Evolutionary conservation across 2,888 invertebrate species (phyloP), one percentile per base, ranked within the genome.

Genomic region (Fragum whitleyi): DNA sequence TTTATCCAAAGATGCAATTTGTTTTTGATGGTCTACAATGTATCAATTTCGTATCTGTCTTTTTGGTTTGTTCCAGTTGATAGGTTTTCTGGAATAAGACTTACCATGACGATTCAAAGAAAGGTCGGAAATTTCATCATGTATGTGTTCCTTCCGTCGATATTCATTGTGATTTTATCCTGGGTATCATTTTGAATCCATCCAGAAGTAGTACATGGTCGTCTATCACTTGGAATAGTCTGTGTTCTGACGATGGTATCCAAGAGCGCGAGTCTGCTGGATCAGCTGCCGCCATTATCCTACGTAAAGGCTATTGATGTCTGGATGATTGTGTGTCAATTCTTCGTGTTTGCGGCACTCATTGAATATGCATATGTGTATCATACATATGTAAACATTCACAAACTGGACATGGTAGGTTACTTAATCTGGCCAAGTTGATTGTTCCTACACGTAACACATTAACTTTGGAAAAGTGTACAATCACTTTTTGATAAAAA

Each of bases 351-450:
- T 19, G 11, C n/a, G 16, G 32, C 61, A 9, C 61, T 61, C n/a
- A 61, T 61, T 16, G 61, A 61, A 29, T 61, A 29, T 61, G 61
- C 61, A 9, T n/a, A n/a, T 32, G 61, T 61, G 28, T 61, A 61
- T 32, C 29, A 61, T 57, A 57, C 26, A 57, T 57, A 28, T 26
- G 57, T 57, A 23, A 28, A 28, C 28, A 28, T 19, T 7, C 11
- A n/a, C 1, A 53, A 53, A 23, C 14, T 9, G 53, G 53, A 53
- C 16, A 5, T 14, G 53, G 32, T 36, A 36, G 9, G 32, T 36
- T 36, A 9, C 3, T 36, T 36, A 3, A 9, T 36, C 32, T 36
- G 9, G 32, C n/a, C n/a, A n/a, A n/a, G n/a, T n/a, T n/a, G n/a
- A n/a, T n/a, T n/a, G n/a, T n/a, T n/a, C n/a, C n/a, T n/a, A n/a